phyloP scores from a whole-genome alignment of 2,113 vertebrate genomes.

The Salvelinus fontinalis region DNA sequence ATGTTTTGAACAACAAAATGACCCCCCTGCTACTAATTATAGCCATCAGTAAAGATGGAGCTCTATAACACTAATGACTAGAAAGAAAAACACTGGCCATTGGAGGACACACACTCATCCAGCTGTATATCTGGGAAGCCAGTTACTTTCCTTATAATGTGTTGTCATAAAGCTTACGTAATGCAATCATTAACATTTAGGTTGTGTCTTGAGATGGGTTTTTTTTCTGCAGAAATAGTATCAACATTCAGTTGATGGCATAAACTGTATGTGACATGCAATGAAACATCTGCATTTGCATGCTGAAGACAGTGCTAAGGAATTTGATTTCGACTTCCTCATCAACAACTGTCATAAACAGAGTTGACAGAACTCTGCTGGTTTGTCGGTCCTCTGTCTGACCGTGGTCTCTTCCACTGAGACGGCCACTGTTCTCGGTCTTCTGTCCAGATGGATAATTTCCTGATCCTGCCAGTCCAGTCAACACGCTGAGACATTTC shows the following conservation, averaged over 20 bases:
- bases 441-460: slow-evolving; percentile 19
- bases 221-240: neutral
- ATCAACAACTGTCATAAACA: neutral
- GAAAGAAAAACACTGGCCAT: neutral
- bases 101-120: neutral
- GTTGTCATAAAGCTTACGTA: neutral
- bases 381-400: neutral
- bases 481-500: neutral
- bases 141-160: neutral
- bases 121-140: neutral
- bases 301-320: neutral
- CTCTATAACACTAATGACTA: slow-evolving; percentile 4
- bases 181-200: slow-evolving; percentile 2
- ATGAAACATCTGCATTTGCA: neutral
- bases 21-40: slow-evolving; percentile 23
- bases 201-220: neutral
- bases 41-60: slow-evolving; percentile 30
- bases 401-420: slow-evolving; percentile 10
- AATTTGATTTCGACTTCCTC: neutral
- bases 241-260: neutral
- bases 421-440: neutral
- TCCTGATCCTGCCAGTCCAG: slow-evolving; percentile 1
- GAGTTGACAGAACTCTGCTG: neutral
- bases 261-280: neutral
- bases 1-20: slow-evolving; percentile 42